Evolutionary conservation across 2,888 invertebrate species (phyloP).

Genomic region (Arge pagana): DNA sequence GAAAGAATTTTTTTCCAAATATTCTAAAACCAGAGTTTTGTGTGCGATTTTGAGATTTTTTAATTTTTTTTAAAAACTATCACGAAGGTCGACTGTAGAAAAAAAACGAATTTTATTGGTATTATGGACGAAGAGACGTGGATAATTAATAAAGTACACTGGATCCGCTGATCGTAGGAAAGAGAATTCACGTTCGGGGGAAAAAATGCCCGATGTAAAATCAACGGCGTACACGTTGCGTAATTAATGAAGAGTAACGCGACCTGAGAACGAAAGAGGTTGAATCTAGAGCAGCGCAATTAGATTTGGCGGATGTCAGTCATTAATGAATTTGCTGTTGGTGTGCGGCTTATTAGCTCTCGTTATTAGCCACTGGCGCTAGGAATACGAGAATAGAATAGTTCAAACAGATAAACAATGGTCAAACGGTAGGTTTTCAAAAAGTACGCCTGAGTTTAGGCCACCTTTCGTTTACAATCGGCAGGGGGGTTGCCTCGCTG

Average conservation of each 20-base stretch:
- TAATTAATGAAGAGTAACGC: constrained; percentile 8
- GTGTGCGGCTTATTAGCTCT: constrained; percentile 17
- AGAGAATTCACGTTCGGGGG: background rate
- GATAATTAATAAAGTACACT: background rate
- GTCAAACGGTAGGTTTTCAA: constrained; percentile 3
- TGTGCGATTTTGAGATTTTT: no score
- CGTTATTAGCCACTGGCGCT: constrained; percentile 16
- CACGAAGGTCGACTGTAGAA: background rate
- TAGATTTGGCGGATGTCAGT: constrained; percentile 22
- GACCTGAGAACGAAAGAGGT: constrained; percentile 16
- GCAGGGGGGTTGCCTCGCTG: no score
- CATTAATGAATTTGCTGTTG: constrained; percentile 19
- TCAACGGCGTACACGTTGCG: background rate
- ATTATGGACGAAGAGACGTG: background rate
- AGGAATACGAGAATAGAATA: no score
- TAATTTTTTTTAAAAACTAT: no score
- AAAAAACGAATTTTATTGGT: background rate
- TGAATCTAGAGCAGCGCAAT: constrained; percentile 18
- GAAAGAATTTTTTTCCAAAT: no score
- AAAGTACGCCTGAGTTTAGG: background rate
- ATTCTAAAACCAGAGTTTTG: no score
- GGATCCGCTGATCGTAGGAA: background rate
- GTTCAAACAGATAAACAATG: no score
- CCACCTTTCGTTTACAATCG: no score
- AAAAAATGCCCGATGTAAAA: no score